Evolutionary conservation across 2,888 invertebrate species (phyloP), one percentile per base, ranked within the genome.

Genomic region (Osmoderma eremita): DNA sequence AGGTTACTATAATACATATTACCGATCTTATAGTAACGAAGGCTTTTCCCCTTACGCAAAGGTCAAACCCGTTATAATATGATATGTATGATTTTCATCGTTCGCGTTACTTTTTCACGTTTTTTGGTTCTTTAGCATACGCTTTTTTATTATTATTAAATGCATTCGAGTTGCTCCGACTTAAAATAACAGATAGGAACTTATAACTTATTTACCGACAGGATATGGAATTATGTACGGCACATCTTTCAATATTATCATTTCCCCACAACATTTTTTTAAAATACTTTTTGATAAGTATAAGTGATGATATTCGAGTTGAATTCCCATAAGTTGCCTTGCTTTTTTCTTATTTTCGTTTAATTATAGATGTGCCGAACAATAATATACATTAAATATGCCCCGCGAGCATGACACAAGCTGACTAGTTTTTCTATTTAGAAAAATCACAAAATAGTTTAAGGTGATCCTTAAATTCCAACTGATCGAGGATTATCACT

Each of bases 51-150:
- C 18, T 36, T 24, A 30, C 45, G 10, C 17, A 61, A 36, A 61
- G 48, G 36, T 41, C 58, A 61, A 61, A 61, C 58, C 58, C 58
- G 58, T 61, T 61, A 61, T 48, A 61, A 30, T 22, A 45, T 61
- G 58, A 61, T 61, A 61, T 61, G 58, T 61, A 61, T 61, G 17
- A 48, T 45, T 61, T 61, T 45, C 58, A 61, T 30, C 18, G 30
- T 30, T 30, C 45, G 24, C 18, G 24, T 45, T 12, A 15, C 17
- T 48, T 30, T 61, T 24, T 30, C 10, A 45, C 24, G 12, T 58
- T 4, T 5, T 36, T 13, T 42, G 17, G 13, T 42, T 42, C 15
- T 42, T 42, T n/a, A 5, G 5, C 17, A 42, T 42, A 42, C 17
- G 5, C 30, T 6, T 15, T 22, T 13, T 30, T 2, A 51, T 13